Percentiles rank a stretch among this genome's conserved stretches.
phyloP scores from a whole-genome alignment of 2,113 vertebrate genomes.

The Chlorocebus sabaeus region DNA sequence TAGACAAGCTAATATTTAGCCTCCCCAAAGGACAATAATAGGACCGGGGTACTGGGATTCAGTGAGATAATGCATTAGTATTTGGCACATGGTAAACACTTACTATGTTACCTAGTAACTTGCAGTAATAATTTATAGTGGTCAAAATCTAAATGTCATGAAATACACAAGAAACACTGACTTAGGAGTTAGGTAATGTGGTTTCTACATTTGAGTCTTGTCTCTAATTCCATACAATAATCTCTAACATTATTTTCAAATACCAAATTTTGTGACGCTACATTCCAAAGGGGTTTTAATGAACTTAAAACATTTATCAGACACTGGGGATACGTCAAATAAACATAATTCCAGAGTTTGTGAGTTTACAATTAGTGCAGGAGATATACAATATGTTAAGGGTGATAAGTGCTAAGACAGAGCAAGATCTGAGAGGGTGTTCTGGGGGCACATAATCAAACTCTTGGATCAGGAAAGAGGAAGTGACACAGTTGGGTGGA shows the following conservation, averaged over 20 bases:
- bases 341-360: neutral
- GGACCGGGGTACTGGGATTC: neutral
- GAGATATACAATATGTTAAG: neutral
- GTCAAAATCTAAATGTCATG: neutral
- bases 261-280: neutral
- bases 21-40: neutral
- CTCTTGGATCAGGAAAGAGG: neutral
- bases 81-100: neutral
- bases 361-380: neutral
- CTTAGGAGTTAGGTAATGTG: neutral
- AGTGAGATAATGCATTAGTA: neutral
- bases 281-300: neutral
- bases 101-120: neutral
- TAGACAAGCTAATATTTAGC: neutral
- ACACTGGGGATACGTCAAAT: neutral
- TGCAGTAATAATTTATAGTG: neutral
- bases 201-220: neutral
- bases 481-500: neutral
- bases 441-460: neutral
- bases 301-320: constrained; percentile 6
- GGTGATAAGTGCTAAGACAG: neutral
- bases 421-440: neutral
- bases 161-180: neutral
- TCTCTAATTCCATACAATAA: neutral
- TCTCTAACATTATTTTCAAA: neutral